phyloP scores from a whole-genome alignment of 1,140 invertebrate species.

The Cydia splendana region DNA sequence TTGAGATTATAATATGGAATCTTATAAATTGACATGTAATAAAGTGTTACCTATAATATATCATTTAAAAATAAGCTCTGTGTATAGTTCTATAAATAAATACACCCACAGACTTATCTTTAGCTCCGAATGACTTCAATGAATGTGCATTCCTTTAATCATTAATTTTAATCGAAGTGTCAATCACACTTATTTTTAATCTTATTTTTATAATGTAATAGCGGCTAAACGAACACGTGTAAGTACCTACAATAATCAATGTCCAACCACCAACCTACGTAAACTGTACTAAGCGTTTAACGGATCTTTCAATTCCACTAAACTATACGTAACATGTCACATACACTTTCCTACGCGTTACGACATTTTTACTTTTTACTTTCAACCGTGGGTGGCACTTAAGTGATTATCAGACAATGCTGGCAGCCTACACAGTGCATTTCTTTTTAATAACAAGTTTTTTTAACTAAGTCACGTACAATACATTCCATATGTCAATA shows the following conservation, averaged over 20 bases:
- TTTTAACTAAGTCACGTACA: slow-evolving; percentile 5
- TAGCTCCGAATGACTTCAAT: background rate
- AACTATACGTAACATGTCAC: background rate
- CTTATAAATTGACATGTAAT: too few species aligned
- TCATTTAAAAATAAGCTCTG: too few species aligned
- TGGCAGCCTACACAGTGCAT: slow-evolving; percentile 25
- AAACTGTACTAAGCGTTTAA: slow-evolving; percentile 11
- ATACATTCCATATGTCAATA: background rate
- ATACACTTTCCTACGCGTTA: background rate
- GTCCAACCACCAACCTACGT: slow-evolving; percentile 20
- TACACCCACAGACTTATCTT: too few species aligned
- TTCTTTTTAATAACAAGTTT: slow-evolving; percentile 32
- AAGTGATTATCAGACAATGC: slow-evolving; percentile 19
- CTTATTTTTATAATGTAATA: background rate
- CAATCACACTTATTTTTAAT: background rate
- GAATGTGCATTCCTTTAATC: background rate
- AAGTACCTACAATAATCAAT: background rate
- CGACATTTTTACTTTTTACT: background rate
- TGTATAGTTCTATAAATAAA: too few species aligned
- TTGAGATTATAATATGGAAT: too few species aligned
- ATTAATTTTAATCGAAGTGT: background rate
- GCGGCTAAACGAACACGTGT: background rate
- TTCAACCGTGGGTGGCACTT: slow-evolving; percentile 13
- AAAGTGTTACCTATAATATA: too few species aligned
- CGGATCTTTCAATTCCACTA: background rate